Base-by-base conservation (phyloP, 2,113 vertebrate genomes). In the Notarius quadriscutis region DNA sequence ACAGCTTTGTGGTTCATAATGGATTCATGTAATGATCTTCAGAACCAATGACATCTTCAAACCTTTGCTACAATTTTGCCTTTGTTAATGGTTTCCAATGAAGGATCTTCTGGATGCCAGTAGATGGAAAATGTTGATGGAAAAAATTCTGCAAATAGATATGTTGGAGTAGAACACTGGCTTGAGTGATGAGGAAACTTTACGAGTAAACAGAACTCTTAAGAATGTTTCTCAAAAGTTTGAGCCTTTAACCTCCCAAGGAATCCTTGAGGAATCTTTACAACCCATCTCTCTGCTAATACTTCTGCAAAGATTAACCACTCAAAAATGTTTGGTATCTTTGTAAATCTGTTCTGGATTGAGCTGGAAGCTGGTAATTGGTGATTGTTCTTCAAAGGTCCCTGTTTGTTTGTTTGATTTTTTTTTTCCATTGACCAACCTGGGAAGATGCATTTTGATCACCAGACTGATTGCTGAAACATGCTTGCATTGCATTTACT, bases 41-140 rank as follows among this genome's bases (percentile, higher is more conserved):
- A 30, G 53, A 80, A 58, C n/a, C n/a, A 79, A 79, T n/a, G 51
- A 51, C 75, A 51, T 79, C 12, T 41, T 57, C 79, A 81, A 55
- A 57, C 2, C 53, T 80, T 55, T 4, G 55, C 22, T 55, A 53
- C 30, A 80, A 4, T 18, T 58, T 30, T 80, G 53, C 5, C 25
- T 80, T 58, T 72, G 17, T 20, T 77, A 51, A 51, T 51, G 20
- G 17, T 18, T 74, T 74, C 71, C 17, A 41, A 48, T 22, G 7
- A 74, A 77, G 74, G 48, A 51, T 51, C 20, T 22, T 51, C 41
- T 50, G 10, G 10, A 50, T 72, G 0, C 18, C 15, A 34, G 15
- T 17, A 7, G 30, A 71, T 41, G 41, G 41, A 41, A 41, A 41
- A 71, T 5, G 4, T 48, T 74, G 2, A 48, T 74, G 8, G 41